Evolutionary conservation across 2,888 invertebrate genomes (phyloP).

Genomic region (Malthinus seriepunctatus): DNA sequence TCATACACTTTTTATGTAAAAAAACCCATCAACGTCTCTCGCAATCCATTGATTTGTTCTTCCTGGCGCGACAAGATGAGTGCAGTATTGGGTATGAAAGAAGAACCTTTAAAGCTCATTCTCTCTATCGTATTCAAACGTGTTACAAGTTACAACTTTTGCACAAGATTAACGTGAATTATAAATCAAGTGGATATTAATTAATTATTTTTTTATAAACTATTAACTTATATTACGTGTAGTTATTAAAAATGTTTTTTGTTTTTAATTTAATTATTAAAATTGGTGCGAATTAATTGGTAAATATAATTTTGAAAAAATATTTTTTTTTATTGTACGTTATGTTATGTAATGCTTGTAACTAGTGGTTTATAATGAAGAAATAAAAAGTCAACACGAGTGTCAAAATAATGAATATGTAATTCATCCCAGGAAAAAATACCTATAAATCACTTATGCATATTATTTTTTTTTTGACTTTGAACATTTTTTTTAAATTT

Average conservation of each 20-base stretch:
- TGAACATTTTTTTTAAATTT: no score
- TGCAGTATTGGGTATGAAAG: conserved; percentile 23
- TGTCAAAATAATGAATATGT: conserved; percentile 5
- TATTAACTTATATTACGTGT: no score
- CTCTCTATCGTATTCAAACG: conserved; percentile 18
- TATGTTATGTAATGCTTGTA: neutral
- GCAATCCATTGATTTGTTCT: conserved; percentile 14
- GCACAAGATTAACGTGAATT: no score
- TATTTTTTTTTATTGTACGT: neutral
- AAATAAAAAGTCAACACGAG: conserved; percentile 3
- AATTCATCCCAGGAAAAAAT: neutral
- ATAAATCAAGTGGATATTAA: no score
- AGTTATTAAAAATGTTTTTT: no score
- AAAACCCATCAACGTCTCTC: neutral
- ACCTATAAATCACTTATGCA: no score
- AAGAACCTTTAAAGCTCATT: conserved; percentile 21
- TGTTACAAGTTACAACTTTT: conserved; percentile 2
- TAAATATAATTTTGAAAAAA: no score
- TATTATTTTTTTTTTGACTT: no score
- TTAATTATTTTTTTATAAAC: no score
- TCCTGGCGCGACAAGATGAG: conserved; percentile 27
- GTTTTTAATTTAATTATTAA: no score
- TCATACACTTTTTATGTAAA: no score
- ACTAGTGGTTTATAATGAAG: neutral
- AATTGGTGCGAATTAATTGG: no score